Evolutionary conservation across 2,113 vertebrate genomes (phyloP).

Genomic region (Zeus faber): DNA sequence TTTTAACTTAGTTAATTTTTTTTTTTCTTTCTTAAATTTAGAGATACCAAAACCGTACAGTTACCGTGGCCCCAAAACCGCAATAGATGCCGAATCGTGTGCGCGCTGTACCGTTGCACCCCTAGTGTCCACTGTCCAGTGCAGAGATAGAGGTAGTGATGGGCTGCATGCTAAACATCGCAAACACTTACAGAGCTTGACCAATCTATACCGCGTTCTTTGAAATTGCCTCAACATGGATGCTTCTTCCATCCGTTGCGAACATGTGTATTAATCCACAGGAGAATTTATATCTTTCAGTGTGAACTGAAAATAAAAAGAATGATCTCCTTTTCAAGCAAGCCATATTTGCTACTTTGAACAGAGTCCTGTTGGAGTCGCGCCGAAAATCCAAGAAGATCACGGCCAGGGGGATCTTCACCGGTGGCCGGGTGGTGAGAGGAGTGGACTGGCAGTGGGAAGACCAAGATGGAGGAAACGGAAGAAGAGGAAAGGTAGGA

Average conservation of each 20-base stretch:
- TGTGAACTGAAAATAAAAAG: not conserved
- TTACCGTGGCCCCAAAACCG: no score
- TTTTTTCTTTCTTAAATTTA: no score
- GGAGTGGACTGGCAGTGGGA: constrained; percentile 99
- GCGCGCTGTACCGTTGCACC: no score
- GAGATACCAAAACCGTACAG: no score
- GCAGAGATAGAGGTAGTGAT: no score
- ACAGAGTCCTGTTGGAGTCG: constrained; percentile 94
- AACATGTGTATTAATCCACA: not conserved
- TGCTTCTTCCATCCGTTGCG: not conserved
- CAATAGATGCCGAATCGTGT: no score
- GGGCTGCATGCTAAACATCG: no score
- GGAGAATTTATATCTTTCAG: not conserved
- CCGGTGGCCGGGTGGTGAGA: constrained; percentile 93
- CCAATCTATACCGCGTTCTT: no score
- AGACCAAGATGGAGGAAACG: constrained; percentile 98
- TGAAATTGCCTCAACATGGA: no score
- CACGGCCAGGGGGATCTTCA: constrained; percentile 96
- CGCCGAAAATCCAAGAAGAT: constrained; percentile 99
- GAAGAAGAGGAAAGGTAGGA: constrained; percentile 92
- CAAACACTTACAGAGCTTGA: no score
- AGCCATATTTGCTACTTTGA: constrained; percentile 9
- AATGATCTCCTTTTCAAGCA: not conserved
- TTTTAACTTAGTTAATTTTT: no score
- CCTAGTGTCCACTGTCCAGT: no score